Evolutionary conservation across 1,140 invertebrate genomes (phyloP).

Genomic region (Anthonomus grandis): DNA sequence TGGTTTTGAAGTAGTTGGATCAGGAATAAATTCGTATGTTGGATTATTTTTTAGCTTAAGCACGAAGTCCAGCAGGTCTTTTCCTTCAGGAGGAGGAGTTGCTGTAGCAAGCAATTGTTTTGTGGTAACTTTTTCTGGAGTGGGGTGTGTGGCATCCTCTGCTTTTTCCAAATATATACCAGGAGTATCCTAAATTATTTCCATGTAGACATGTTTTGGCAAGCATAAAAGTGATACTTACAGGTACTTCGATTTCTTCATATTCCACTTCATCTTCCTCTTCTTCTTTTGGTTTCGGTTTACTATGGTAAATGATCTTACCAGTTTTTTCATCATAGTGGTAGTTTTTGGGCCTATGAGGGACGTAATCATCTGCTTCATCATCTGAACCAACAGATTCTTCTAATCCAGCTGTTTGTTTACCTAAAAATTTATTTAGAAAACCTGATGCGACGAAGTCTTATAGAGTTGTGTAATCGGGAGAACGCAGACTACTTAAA

Average conservation of each 20-base stretch:
- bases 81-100: constrained; percentile 34
- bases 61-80: constrained; percentile 42
- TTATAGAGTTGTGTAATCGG: too few species aligned
- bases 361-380: constrained; percentile 44
- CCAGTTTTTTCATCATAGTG: constrained; percentile 44
- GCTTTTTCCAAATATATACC: constrained; percentile 34
- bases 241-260: constrained; percentile 21
- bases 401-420: constrained; percentile 23
- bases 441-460: too few species aligned
- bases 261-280: constrained; percentile 30
- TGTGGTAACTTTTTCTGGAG: constrained; percentile 27
- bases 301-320: constrained; percentile 42
- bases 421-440: constrained; percentile 11
- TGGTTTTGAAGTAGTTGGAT: constrained; percentile 38
- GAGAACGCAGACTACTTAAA: too few species aligned
- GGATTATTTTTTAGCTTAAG: constrained; percentile 34
- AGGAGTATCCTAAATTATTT: constrained; percentile 12
- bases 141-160: constrained; percentile 31
- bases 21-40: constrained; percentile 37
- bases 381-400: constrained; percentile 25
- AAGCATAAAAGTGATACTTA: constrained; percentile 1
- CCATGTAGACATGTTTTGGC: neutral
- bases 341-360: constrained; percentile 42
- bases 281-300: constrained; percentile 11
- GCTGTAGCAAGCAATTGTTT: constrained; percentile 26